Percentiles rank a stretch among this genome's conserved stretches.
Conservation (phyloP, 2,113 vertebrate genomes). For the Arenaria interpres region DNA sequence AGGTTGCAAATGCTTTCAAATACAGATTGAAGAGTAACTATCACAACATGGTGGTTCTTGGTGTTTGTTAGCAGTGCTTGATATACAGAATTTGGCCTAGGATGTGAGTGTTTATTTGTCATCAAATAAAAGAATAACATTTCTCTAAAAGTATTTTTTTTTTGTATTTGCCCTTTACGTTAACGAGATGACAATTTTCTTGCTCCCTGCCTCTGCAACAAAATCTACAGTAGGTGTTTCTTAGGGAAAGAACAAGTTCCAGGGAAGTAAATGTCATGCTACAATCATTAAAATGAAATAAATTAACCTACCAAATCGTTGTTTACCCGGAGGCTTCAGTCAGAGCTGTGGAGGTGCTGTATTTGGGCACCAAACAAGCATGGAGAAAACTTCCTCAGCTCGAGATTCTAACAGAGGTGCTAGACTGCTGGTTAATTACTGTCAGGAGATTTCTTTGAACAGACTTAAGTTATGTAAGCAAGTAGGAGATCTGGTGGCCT, state of each 20-base stretch:
- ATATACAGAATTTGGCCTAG: not conserved
- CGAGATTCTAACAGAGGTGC: no score
- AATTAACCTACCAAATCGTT: not conserved
- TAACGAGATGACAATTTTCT: not conserved
- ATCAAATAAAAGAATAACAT: not conserved
- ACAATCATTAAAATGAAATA: not conserved
- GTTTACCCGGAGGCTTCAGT: not conserved
- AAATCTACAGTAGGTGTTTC: not conserved
- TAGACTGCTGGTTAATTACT: not conserved
- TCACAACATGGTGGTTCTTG: not conserved
- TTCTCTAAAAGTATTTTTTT: not conserved
- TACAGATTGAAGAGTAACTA: not conserved
- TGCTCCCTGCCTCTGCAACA: not conserved
- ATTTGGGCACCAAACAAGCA: not conserved
- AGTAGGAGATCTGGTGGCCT: not conserved
- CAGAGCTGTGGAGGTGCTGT: not conserved
- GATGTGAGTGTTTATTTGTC: not conserved
- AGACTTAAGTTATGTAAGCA: not conserved
- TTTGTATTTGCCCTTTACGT: not conserved
- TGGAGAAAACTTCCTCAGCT: not conserved
- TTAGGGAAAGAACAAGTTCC: not conserved
- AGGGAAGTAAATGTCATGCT: not conserved
- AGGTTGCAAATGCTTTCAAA: not conserved
- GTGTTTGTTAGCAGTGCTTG: not conserved
- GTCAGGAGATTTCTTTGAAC: not conserved